phyloP scores from a whole-genome alignment of 2,113 vertebrate genomes.

The Pleuronectes platessa region DNA sequence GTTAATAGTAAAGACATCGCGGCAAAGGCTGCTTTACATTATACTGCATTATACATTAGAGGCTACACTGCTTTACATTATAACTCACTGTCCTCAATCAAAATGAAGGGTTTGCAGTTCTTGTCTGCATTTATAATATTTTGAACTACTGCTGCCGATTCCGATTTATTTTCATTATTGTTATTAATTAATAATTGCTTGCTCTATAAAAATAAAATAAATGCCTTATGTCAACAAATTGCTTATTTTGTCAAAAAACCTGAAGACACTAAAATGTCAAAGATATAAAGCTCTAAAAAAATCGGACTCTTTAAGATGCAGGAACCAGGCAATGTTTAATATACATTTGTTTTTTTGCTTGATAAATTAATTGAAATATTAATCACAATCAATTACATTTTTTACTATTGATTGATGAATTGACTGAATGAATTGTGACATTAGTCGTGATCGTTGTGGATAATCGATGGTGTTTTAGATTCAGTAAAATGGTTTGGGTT shows the following conservation, averaged over 20 bases:
- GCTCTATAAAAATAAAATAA: background rate
- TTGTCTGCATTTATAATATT: conserved; percentile 1
- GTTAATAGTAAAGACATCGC: background rate
- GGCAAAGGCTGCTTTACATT: background rate
- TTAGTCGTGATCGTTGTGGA: background rate
- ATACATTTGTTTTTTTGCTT: no score
- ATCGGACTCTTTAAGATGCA: background rate
- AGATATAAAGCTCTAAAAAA: background rate
- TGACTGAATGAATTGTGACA: no score
- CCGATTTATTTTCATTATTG: background rate
- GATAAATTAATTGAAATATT: no score
- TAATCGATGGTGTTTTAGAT: background rate
- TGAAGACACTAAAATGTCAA: background rate
- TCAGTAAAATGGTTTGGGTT: background rate
- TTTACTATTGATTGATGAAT: no score
- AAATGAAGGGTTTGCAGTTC: background rate
- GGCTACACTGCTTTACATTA: background rate
- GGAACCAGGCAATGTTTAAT: no score
- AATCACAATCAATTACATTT: no score
- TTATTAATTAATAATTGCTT: background rate
- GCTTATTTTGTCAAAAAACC: no score
- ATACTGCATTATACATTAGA: background rate
- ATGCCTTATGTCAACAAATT: no score
- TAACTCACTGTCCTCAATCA: no score
- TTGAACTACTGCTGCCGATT: background rate